Evolutionary conservation across 2,888 invertebrate genomes (phyloP), one percentile per base, ranked within the genome.

Genomic region (Oligia latruncula): DNA sequence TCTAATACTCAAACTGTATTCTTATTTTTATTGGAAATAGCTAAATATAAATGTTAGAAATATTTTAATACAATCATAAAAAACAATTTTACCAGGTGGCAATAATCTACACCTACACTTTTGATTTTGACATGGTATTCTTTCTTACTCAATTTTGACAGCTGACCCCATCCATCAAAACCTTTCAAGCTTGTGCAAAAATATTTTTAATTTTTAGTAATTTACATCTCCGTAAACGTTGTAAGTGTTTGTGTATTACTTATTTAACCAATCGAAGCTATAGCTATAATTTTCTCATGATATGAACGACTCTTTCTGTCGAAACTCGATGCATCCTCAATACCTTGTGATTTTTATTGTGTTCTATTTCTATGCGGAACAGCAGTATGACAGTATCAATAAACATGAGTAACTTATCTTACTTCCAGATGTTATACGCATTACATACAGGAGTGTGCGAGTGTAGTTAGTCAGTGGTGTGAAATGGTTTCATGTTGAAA

Each of bases 301-400:
- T n/a, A n/a, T 49, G n/a, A 20, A 40, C 20, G 4, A 46, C 11
- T 40, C 13, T 4, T 23, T 9, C 72, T 55, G 66, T 82, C 60
- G 70, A 76, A 81, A 81, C 68, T 82, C 46, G 40, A 73, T 79
- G 80, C 81, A 87, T 83, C 75, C 76, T 84, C 78, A 78, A 80
- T 90, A 89, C 85, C 89, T 93, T 93, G 90, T 93, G 90, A 90
- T 92, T 93, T 93, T 94, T 94, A 91, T 94, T 94, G 91, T 92
- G 91, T 88, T 94, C 94, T 95, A 94, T 95, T 94, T 94, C 93
- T 93, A 93, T 90, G 87, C 89, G 82, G 84, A 89, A 87, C 88
- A 90, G 88, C 88, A 90, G 85, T 82, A 81, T 55, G 80, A 82
- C 82, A 81, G 68, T 90, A 90, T 89, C 91, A 91, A 90, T 92